Percentiles rank a stretch among this genome's conserved stretches.
Evolutionary conservation across 2,888 invertebrate genomes (phyloP).

Genomic region (Stenotaenia linearis): DNA sequence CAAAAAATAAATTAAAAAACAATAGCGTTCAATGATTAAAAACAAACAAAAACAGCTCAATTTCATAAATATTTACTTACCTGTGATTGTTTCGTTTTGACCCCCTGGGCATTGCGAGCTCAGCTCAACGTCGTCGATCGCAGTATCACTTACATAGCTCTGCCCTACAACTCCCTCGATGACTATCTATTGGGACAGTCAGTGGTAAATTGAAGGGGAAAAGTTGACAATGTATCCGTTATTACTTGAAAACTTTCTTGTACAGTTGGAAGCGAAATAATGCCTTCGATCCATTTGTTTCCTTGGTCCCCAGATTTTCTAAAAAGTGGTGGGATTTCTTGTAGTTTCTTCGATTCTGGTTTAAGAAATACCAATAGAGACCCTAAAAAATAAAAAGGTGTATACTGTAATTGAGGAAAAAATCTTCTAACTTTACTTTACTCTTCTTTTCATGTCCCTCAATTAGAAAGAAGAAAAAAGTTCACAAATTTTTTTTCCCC

Average conservation of each 20-base stretch:
- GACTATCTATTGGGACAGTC: slow-evolving; percentile 67
- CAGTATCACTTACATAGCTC: slow-evolving; percentile 67
- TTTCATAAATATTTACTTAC: neutral
- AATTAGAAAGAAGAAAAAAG: neutral
- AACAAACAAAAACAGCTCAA: too few relatives aligned
- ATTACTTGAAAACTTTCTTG: slow-evolving; percentile 58
- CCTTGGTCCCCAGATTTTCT: slow-evolving; percentile 63
- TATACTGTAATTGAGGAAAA: neutral
- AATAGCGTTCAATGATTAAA: too few relatives aligned
- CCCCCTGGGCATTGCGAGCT: slow-evolving; percentile 54
- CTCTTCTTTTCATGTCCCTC: neutral
- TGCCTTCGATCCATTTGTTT: slow-evolving; percentile 60
- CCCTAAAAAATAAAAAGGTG: slow-evolving; percentile 35
- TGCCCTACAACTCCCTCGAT: slow-evolving; percentile 66
- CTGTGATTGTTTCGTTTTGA: neutral
- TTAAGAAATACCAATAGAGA: slow-evolving; percentile 41
- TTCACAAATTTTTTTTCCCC: neutral
- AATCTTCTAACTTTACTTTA: neutral
- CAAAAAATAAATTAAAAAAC: too few relatives aligned
- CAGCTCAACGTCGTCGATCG: slow-evolving; percentile 71
- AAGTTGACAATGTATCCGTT: too few relatives aligned
- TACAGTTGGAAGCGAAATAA: slow-evolving; percentile 49
- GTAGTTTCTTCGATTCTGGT: slow-evolving; percentile 39
- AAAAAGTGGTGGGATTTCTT: slow-evolving; percentile 54
- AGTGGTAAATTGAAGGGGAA: too few relatives aligned